Base-by-base conservation (phyloP, 2,888 invertebrate genomes). In the Chamaedrilus cognettii region DNA sequence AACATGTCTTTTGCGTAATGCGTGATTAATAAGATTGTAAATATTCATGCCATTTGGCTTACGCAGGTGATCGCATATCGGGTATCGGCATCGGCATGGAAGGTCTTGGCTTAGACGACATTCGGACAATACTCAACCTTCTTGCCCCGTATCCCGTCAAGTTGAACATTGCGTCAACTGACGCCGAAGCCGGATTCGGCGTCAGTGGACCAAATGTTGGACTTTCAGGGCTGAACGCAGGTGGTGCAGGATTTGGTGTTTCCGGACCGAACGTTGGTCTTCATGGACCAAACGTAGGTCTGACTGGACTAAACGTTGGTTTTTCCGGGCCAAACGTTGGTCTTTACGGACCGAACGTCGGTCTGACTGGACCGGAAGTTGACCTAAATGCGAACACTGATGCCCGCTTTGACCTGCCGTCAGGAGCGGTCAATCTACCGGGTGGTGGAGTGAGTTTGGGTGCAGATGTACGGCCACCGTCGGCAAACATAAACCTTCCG, bases 131-230 rank as follows among this genome's bases (percentile, higher is more conserved):
- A 42, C 35, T 66, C 42, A 66, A 62, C 32, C 58, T 62, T 32
- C 52, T 66, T 28, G 51, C 61, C 32, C 62, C 66, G 50, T 66
- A 62, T 61, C 66, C 66, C 56, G 66, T 66, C 31, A 66, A 66
- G 35, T 60, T 66, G 15, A 60, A 52, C n/a, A 50, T 66, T 34
- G 55, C 55, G 19, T 32, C 33, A 30, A 30, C n/a, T 19, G 58
- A 34, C 32, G 23, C 30, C 26, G 58, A 23, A 23, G 58, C 15
- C 26, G 58, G 58, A 11, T 34, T 58, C 3, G 34, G 30, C 19
- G 11, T 58, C 15, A 34, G 34, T 58, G 58, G 33, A 32, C 58
- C 58, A 19, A 58, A 58, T n/a, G 19, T 58, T 23, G 32, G 34
- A n/a, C 15, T 58, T 58, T n/a, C n/a, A n/a, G 32, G 58, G 5